These are phyloP conservation scores for Eueremaeus valkanovi DNA, from an alignment of 2,888 invertebrate species.

Conservation along the genomic window DNA sequence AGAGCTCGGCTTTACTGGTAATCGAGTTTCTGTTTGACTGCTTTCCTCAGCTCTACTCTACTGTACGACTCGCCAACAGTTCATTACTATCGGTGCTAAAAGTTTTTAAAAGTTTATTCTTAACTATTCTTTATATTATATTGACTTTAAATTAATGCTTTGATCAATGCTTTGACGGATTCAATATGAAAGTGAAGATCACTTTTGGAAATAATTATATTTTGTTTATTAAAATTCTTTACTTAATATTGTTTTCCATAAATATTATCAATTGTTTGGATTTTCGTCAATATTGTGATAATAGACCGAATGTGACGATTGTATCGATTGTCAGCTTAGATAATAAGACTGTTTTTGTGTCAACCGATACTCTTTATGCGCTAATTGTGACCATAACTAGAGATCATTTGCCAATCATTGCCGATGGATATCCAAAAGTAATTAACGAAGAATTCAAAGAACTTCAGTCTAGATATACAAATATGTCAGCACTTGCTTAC, in stretches of 20 bases:
- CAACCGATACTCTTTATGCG: background rate
- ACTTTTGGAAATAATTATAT: no score
- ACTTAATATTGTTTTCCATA: background rate
- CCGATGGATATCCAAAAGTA: background rate
- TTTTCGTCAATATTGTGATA: background rate
- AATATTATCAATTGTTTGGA: background rate
- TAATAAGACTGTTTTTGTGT: background rate
- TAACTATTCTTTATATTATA: no score
- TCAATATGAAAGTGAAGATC: no score
- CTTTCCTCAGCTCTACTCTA: no score
- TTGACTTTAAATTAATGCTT: no score
- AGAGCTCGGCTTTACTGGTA: no score
- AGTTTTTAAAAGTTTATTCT: no score
- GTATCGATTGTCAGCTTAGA: background rate
- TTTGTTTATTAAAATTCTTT: no score
- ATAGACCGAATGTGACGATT: background rate
- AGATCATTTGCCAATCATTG: conserved; percentile 9
- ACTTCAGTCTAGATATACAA: background rate
- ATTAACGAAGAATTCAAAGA: background rate
- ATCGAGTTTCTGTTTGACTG: no score
- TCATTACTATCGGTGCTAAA: no score
- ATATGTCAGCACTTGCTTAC: background rate
- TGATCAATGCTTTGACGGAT: no score
- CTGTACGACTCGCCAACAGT: no score
- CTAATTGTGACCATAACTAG: background rate